phyloP scores from a whole-genome alignment of 1,140 invertebrate species.

The Pogonomyrmex barbatus region DNA sequence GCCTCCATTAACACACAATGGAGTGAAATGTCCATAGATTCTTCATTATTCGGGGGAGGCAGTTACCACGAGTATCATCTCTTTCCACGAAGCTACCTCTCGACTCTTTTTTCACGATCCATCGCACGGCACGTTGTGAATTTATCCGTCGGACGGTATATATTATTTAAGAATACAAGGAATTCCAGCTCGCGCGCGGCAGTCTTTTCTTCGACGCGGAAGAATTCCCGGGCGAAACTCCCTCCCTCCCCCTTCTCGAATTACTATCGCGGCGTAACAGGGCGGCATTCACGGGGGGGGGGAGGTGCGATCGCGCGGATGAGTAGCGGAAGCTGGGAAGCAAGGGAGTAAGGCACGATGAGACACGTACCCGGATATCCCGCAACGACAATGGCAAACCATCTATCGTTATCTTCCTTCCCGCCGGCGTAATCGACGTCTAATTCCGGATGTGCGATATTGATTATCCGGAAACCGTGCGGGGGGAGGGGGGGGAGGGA shows the following conservation, averaged over 20 bases:
- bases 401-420: slow-evolving; percentile 46
- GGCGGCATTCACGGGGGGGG: slow-evolving; percentile 38
- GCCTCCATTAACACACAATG: slow-evolving; percentile 18
- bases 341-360: neutral
- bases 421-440: slow-evolving; percentile 50
- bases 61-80: neutral
- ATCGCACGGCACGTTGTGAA: slow-evolving; percentile 12
- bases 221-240: slow-evolving; percentile 17
- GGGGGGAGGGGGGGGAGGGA: neutral
- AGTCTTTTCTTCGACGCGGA: slow-evolving; percentile 44
- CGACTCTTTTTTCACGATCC: neutral
- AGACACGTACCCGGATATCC: neutral
- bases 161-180: slow-evolving; percentile 52
- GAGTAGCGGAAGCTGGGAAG: slow-evolving; percentile 14
- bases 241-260: slow-evolving; percentile 39
- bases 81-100: neutral
- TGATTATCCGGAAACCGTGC: slow-evolving; percentile 43
- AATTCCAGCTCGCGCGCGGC: slow-evolving; percentile 58
- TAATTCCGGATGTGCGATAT: slow-evolving; percentile 60
- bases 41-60: neutral
- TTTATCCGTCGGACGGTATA: slow-evolving; percentile 31
- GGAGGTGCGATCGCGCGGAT: slow-evolving; percentile 24
- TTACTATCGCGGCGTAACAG: slow-evolving; percentile 50
- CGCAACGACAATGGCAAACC: slow-evolving; percentile 13
- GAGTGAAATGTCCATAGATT: slow-evolving; percentile 4